These are phyloP conservation scores for Venturia canescens DNA, from an alignment of 1,140 invertebrate genomes.

Conservation along the genomic window DNA sequence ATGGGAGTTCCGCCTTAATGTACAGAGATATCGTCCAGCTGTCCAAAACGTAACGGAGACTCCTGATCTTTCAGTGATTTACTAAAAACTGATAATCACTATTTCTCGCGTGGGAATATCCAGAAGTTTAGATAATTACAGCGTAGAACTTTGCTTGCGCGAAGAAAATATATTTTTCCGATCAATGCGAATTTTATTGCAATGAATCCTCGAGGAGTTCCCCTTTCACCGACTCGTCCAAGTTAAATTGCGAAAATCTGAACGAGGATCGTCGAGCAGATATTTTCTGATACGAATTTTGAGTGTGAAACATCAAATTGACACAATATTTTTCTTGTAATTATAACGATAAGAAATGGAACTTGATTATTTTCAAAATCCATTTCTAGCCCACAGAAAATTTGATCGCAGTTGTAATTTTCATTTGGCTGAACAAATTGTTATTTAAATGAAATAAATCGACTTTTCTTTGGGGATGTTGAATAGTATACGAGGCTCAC, in stretches of 20 bases:
- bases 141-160: not conserved
- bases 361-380: too few relatives aligned
- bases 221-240: too few relatives aligned
- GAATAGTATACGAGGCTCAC: not conserved
- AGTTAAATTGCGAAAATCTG: too few relatives aligned
- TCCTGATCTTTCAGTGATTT: conserved; percentile 38
- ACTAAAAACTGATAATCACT: conserved; percentile 11
- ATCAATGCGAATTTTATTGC: too few relatives aligned
- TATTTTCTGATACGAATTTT: too few relatives aligned
- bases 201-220: too few relatives aligned
- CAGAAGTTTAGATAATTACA: not conserved
- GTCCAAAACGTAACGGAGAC: conserved; percentile 44
- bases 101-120: not conserved
- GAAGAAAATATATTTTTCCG: too few relatives aligned
- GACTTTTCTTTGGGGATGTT: not conserved
- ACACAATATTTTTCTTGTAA: too few relatives aligned
- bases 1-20: conserved; percentile 56
- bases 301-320: too few relatives aligned
- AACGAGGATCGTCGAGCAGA: too few relatives aligned
- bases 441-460: not conserved
- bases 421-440: not conserved
- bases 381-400: too few relatives aligned
- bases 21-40: conserved; percentile 46
- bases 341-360: too few relatives aligned
- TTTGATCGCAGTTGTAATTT: not conserved